Evolutionary conservation across 35 echinoderm and acorn worm species (phyloP).

Genomic region (Heliocidaris tuberculata): DNA sequence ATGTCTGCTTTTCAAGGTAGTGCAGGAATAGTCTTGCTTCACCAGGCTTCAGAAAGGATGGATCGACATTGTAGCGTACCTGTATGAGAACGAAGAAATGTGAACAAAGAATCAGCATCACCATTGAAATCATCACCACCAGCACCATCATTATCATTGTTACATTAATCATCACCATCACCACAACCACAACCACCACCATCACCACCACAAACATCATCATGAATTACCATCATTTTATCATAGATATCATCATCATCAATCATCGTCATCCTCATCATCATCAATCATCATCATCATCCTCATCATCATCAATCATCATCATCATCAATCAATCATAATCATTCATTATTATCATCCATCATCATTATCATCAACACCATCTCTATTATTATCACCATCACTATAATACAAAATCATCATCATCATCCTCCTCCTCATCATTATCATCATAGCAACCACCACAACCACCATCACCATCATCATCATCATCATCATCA

Average conservation of each 20-base stretch:
- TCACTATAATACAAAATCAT: background rate
- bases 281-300: background rate
- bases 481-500: constrained; percentile 31
- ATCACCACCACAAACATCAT: background rate
- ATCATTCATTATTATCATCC: background rate
- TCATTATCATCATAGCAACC: constrained; percentile 4
- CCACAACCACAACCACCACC: background rate
- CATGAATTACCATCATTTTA: background rate
- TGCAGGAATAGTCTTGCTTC: constrained; percentile 80
- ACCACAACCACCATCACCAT: background rate
- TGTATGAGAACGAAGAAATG: constrained; percentile 39
- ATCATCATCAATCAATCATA: background rate
- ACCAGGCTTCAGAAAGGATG: constrained; percentile 86
- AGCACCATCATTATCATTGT: background rate
- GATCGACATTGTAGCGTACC: constrained; percentile 86
- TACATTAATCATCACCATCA: background rate
- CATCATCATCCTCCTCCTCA: background rate
- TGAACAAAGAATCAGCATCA: background rate
- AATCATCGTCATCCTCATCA: background rate
- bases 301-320: background rate
- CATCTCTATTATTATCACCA: background rate
- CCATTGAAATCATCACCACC: background rate
- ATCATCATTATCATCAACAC: background rate
- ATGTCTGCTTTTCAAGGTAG: constrained; percentile 82
- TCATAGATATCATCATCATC: background rate